phyloP scores from a whole-genome alignment of 2,888 invertebrate genomes.

The Synergus gifuensis region DNA sequence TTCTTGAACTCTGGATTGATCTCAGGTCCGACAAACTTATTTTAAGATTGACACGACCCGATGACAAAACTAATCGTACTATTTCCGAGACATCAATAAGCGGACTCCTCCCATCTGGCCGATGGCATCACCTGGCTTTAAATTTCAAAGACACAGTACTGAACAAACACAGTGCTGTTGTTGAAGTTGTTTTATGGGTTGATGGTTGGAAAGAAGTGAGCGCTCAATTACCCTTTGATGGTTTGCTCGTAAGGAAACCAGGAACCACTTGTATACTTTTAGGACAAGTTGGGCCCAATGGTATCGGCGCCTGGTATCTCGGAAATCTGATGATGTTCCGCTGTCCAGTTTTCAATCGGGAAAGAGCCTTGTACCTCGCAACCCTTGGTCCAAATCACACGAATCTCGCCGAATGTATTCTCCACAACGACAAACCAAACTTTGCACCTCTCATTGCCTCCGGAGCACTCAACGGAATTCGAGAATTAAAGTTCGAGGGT shows the following conservation, averaged over 20 bases:
- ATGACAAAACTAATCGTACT: slow-evolving; percentile 78
- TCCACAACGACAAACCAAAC: slow-evolving; percentile 72
- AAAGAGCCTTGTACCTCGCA: slow-evolving; percentile 80
- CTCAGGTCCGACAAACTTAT: slow-evolving; percentile 78
- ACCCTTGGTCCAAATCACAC: slow-evolving; percentile 80
- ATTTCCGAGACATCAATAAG: slow-evolving; percentile 79
- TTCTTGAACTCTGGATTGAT: slow-evolving; percentile 83
- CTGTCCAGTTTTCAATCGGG: slow-evolving; percentile 79
- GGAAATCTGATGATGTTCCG: slow-evolving; percentile 81
- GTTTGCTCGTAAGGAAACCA: slow-evolving; percentile 81
- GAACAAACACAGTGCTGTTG: slow-evolving; percentile 80
- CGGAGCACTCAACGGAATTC: slow-evolving; percentile 71
- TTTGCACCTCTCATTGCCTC: slow-evolving; percentile 73
- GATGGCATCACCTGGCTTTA: slow-evolving; percentile 81
- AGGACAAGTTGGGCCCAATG: slow-evolving; percentile 77
- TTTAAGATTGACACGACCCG: slow-evolving; percentile 80
- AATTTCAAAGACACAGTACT: slow-evolving; percentile 81
- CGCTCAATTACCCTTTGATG: slow-evolving; percentile 81
- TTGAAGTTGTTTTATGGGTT: slow-evolving; percentile 81
- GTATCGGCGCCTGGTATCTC: slow-evolving; percentile 79
- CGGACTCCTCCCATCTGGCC: slow-evolving; percentile 77
- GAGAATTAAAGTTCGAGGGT: slow-evolving; percentile 70
- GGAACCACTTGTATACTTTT: slow-evolving; percentile 80
- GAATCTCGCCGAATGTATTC: slow-evolving; percentile 77
- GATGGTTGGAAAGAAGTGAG: slow-evolving; percentile 82